Evolutionary conservation across 2,113 vertebrate species (phyloP).

Genomic region (Hystrix brachyura): DNA sequence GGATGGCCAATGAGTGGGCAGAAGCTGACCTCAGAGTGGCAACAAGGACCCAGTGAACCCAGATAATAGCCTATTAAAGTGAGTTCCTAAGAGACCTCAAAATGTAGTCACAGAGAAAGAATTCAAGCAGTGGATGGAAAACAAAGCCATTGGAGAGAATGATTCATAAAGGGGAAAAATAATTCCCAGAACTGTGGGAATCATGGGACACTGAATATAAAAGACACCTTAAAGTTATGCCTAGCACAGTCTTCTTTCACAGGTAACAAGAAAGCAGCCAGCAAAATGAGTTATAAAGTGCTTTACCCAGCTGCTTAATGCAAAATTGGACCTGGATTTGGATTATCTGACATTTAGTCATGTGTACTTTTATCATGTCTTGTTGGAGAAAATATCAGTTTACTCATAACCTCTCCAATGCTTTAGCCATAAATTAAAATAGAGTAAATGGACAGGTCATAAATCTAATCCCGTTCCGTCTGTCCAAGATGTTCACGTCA

Average conservation of each 20-base stretch:
- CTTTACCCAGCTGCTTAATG: neutral
- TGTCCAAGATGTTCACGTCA: neutral
- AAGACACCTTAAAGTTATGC: neutral
- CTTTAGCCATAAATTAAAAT: neutral
- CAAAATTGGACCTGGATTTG: neutral
- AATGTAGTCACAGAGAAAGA: conserved; percentile 61
- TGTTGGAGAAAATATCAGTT: neutral
- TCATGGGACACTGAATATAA: neutral
- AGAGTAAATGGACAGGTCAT: neutral
- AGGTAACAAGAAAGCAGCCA: conserved; percentile 2
- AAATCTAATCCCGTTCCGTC: neutral
- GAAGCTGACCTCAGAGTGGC: conserved; percentile 69
- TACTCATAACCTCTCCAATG: neutral
- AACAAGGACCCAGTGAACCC: conserved; percentile 73
- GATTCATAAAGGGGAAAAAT: conserved; percentile 22
- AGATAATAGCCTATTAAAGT: conserved; percentile 70
- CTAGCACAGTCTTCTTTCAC: neutral
- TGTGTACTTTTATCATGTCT: neutral
- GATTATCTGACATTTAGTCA: neutral
- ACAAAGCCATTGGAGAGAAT: conserved; percentile 4
- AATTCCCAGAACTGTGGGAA: conserved; percentile 24
- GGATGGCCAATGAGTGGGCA: conserved; percentile 64
- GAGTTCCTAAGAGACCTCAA: conserved; percentile 75
- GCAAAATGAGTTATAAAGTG: neutral
- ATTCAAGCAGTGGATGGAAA: conserved; percentile 59